Percentiles rank a stretch among this genome's conserved stretches.
These are phyloP conservation scores for Xenops minutus DNA, from an alignment of 2,797 vertebrate genomes.

Conservation along the genomic window DNA sequence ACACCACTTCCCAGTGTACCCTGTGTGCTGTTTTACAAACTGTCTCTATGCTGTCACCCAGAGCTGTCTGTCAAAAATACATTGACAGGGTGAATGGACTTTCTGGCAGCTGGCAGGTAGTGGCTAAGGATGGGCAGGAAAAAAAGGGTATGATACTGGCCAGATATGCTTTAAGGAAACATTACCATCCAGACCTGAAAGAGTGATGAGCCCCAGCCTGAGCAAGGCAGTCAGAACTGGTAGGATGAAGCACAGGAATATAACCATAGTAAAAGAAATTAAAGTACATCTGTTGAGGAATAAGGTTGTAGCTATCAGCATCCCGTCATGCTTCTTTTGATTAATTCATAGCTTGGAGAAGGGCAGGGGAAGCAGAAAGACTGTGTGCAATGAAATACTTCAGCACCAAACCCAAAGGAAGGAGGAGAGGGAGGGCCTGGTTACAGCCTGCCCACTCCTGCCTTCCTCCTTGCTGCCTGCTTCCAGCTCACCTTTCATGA, in stretches of 20 bases:
- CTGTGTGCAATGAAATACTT: background rate
- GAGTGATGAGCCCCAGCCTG: background rate
- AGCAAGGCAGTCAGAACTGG: background rate
- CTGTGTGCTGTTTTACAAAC: background rate
- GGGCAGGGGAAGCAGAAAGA: background rate
- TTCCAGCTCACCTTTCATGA: background rate
- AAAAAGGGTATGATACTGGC: background rate
- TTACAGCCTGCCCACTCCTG: background rate
- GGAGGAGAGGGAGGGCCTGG: background rate
- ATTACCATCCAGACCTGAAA: background rate
- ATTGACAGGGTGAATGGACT: background rate
- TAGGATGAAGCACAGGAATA: background rate
- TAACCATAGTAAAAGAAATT: background rate
- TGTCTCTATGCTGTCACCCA: background rate
- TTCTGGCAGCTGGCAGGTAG: background rate
- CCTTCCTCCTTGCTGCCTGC: background rate
- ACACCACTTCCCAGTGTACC: background rate
- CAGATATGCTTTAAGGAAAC: background rate
- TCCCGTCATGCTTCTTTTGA: rapidly evolving
- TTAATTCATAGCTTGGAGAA: background rate
- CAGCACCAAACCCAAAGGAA: background rate
- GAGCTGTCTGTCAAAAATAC: background rate
- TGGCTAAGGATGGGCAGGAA: background rate
- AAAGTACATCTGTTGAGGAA: background rate
- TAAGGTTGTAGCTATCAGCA: background rate